Evolutionary conservation across 2,888 invertebrate genomes (phyloP), one percentile per base, ranked within the genome.

Genomic region (Agonopterix alstromeriana): DNA sequence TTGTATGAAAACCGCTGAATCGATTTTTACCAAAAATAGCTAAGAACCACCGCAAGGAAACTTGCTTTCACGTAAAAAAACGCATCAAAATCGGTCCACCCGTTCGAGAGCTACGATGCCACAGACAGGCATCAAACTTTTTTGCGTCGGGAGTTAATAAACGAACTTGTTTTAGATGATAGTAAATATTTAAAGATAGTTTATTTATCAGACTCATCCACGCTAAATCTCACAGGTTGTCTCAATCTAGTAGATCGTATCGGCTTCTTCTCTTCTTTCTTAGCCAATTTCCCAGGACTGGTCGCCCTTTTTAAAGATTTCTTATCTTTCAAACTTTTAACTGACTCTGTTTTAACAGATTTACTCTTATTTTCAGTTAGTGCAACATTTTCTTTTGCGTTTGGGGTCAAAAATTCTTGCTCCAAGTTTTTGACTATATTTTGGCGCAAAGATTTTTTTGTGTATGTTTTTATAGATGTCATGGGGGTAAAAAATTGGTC

Each of bases 401-500:
- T 65, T 0, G 80, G 77, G 0, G 81, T 79, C 0, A 65, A 63
- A 35, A 86, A 85, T 10, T 85, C 85, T 0, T 61, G 50, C 43
- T 86, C 82, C 0, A 86, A 53, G 53, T 84, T 85, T 48, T 85
- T 87, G 0, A 82, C 79, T 0, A 84, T 68, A 2, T 67, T 69
- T 1, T 60, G 60, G 2, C 73, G 57, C 0, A 81, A 17, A 0
- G 61, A 57, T 47, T 65, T 68, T 38, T 74, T 77, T 0, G 72
- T 52, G 38, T 85, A 84, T 0, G 82, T 84, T 51, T 77, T 84
- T 0, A 81, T 43, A 0, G 74, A 69, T 0, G 79, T 70, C 58
- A 77, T 55, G 0, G 86, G 86, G 0, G 86, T 85, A 54, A 82
- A 85, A 45, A 83, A 86, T 7, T 71, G 61, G 10, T 86, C 82